These are phyloP conservation scores for Hemitrygon akajei DNA, from an alignment of 2,797 vertebrate genomes.

Conservation along the genomic window DNA sequence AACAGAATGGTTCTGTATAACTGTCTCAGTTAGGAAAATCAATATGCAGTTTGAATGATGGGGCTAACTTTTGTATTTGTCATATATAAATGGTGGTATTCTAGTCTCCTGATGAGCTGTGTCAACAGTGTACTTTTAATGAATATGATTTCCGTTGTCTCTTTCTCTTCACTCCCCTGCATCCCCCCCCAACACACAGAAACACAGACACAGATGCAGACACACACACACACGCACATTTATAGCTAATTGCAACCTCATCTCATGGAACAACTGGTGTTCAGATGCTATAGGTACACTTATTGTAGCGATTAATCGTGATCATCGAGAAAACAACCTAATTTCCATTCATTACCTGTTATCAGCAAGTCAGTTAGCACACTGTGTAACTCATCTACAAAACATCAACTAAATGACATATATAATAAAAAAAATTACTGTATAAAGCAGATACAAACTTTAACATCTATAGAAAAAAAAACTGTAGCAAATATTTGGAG, in stretches of 20 bases:
- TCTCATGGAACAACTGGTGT: neutral
- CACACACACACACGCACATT: too few relatives aligned
- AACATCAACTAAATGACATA: neutral
- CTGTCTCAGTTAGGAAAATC: neutral
- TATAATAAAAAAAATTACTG: neutral
- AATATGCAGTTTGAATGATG: neutral
- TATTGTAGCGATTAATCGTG: neutral
- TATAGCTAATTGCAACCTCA: too few relatives aligned
- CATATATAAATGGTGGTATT: neutral
- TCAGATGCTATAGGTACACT: neutral
- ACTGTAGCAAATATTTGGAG: neutral
- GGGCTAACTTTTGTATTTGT: neutral
- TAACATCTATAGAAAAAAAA: neutral
- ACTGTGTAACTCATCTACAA: neutral
- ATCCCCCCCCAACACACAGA: too few relatives aligned
- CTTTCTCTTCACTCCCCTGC: too few relatives aligned
- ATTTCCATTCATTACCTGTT: neutral
- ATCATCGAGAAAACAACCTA: neutral
- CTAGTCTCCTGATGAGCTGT: neutral
- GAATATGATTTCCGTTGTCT: neutral
- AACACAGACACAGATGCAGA: too few relatives aligned
- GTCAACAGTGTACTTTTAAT: neutral
- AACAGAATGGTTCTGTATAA: neutral
- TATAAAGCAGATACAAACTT: neutral
- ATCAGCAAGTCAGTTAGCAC: neutral